Evolutionary conservation across 2,888 invertebrate genomes (phyloP).

Genomic region (Phengaris alcon): DNA sequence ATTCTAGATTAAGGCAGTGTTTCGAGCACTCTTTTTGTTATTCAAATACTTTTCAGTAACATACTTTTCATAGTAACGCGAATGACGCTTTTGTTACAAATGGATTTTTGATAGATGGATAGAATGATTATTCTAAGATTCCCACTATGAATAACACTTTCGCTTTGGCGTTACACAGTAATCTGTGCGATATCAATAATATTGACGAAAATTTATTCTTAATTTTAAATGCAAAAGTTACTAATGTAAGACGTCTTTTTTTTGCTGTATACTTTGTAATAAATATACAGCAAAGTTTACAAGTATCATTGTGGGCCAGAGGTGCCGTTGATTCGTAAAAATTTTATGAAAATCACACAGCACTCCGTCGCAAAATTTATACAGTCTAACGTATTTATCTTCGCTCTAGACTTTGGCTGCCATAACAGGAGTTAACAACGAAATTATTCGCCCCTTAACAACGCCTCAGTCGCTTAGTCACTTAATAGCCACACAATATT

Average conservation of each 20-base stretch:
- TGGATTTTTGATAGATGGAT: too few species aligned
- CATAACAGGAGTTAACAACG: conserved; percentile 22
- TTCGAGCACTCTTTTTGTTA: not conserved
- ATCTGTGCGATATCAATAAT: not conserved
- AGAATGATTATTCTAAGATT: not conserved
- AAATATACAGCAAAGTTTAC: not conserved
- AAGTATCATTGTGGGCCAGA: not conserved
- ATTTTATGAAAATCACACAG: conserved; percentile 11
- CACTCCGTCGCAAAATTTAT: not conserved
- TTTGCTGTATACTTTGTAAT: too few species aligned
- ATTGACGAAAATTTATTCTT: not conserved
- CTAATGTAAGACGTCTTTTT: too few species aligned
- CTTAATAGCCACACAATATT: conserved; percentile 2
- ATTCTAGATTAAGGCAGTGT: conserved; percentile 1
- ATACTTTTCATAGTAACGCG: not conserved
- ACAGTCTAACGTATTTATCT: conserved; percentile 8
- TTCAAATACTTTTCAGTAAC: not conserved
- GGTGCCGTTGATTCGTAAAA: not conserved
- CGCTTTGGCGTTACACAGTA: not conserved
- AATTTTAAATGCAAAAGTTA: too few species aligned
- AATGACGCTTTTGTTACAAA: not conserved
- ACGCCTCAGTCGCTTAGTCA: conserved; percentile 4
- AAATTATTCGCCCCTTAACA: conserved; percentile 19
- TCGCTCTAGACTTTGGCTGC: conserved; percentile 9
- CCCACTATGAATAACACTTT: not conserved